These are phyloP conservation scores for Gryon sp. DNA, from an alignment of 1,140 invertebrate genomes.

Conservation along the genomic window DNA sequence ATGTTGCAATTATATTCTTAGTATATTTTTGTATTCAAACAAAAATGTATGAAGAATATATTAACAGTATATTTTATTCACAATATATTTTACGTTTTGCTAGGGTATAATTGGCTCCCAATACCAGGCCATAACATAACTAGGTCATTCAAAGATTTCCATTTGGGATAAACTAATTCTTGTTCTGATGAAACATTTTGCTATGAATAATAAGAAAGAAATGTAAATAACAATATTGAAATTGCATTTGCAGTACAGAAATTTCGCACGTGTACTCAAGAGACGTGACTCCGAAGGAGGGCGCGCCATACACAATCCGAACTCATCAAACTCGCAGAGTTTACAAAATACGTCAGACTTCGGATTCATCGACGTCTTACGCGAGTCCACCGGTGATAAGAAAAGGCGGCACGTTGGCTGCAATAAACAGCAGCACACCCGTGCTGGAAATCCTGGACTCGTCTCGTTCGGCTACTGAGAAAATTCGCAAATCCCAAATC, in stretches of 20 bases:
- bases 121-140: too few species aligned
- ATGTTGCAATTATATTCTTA: too few species aligned
- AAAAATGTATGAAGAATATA: too few species aligned
- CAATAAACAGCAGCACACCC: constrained; percentile 62
- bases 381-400: constrained; percentile 69
- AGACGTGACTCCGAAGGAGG: constrained; percentile 32
- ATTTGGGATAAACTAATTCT: too few species aligned
- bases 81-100: too few species aligned
- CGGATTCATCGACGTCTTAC: constrained; percentile 75
- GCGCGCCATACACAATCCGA: constrained; percentile 53
- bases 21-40: too few species aligned
- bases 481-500: constrained; percentile 43
- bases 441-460: constrained; percentile 74
- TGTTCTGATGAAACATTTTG: too few species aligned
- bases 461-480: constrained; percentile 56
- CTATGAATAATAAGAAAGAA: too few species aligned
- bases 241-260: constrained; percentile 60
- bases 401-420: constrained; percentile 39
- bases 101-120: too few species aligned
- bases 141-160: too few species aligned
- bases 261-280: constrained; percentile 62
- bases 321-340: constrained; percentile 40
- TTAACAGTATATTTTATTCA: too few species aligned
- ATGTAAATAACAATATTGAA: background rate
- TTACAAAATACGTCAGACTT: constrained; percentile 67